These are phyloP conservation scores for Chalcosyrphus nemorum DNA, from an alignment of 2,888 invertebrate species.

Conservation along the genomic window DNA sequence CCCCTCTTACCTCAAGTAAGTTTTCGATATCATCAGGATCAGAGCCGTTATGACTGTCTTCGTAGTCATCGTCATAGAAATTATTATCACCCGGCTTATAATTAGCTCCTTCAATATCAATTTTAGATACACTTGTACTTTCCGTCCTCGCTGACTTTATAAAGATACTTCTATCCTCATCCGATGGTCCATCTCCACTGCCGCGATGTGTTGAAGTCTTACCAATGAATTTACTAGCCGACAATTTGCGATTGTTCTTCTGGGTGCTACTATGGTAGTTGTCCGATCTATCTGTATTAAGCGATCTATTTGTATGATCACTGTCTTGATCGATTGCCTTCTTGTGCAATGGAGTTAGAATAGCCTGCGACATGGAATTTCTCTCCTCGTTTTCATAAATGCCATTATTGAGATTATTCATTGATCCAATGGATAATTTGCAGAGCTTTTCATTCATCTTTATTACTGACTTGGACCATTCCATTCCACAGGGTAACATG, in stretches of 20 bases:
- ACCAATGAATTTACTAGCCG: conserved; percentile 30
- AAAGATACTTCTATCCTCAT: conserved; percentile 35
- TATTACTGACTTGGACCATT: too few relatives aligned
- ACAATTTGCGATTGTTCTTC: conserved; percentile 28
- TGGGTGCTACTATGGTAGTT: not conserved
- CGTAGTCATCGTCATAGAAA: conserved; percentile 72
- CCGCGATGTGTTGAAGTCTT: conserved; percentile 73
- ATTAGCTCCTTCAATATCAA: conserved; percentile 22
- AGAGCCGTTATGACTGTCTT: conserved; percentile 49
- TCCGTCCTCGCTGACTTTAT: conserved; percentile 3
- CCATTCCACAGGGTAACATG: too few relatives aligned
- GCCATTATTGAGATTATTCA: conserved; percentile 34
- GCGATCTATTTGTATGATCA: conserved; percentile 41
- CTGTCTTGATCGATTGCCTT: conserved; percentile 14
- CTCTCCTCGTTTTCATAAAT: conserved; percentile 22
- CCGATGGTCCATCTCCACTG: conserved; percentile 69
- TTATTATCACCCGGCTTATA: conserved; percentile 41
- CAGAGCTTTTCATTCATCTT: conserved; percentile 74
- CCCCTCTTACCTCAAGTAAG: conserved; percentile 43
- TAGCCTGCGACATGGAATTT: not conserved
- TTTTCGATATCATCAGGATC: conserved; percentile 48
- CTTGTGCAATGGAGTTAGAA: conserved; percentile 35
- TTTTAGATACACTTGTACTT: conserved; percentile 1
- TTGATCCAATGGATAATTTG: conserved; percentile 53
- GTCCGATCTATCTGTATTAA: conserved; percentile 43